Evolutionary conservation across 2,888 invertebrate genomes (phyloP).

Genomic region (Chrysopilus asiliformis): DNA sequence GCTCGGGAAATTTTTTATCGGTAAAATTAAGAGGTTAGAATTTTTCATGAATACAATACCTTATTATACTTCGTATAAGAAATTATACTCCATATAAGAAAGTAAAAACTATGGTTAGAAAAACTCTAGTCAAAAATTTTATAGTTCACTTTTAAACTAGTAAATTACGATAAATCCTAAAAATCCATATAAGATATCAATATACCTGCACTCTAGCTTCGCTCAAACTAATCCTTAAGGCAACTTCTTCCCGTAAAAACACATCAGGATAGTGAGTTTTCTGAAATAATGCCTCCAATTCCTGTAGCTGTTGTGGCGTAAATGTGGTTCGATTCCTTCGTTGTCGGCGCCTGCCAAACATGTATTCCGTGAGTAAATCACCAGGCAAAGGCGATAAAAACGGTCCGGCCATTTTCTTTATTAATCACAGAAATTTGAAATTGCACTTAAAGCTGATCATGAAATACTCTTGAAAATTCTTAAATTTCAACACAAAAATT

Average conservation of each 20-base stretch:
- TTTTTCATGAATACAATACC: too few relatives aligned
- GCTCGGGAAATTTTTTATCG: too few relatives aligned
- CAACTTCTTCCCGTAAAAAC: conserved; percentile 69
- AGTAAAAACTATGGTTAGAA: too few relatives aligned
- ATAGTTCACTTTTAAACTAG: too few relatives aligned
- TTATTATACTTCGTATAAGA: too few relatives aligned
- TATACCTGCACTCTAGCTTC: conserved; percentile 85
- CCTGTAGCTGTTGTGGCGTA: conserved; percentile 84
- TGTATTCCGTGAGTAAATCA: conserved; percentile 81
- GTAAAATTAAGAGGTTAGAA: too few relatives aligned
- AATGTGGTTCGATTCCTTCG: conserved; percentile 86
- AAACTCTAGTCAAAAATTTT: too few relatives aligned
- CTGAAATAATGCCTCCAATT: conserved; percentile 81
- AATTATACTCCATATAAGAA: too few relatives aligned
- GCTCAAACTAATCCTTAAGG: conserved; percentile 75
- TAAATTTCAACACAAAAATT: neutral
- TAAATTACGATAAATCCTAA: too few relatives aligned
- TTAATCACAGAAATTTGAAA: neutral
- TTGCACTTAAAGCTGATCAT: neutral
- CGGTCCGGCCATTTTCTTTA: conserved; percentile 60
- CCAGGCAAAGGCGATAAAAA: conserved; percentile 74
- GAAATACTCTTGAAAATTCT: neutral
- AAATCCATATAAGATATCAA: too few relatives aligned
- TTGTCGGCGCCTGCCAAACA: conserved; percentile 81
- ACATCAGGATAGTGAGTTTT: conserved; percentile 93